These are phyloP conservation scores for Plodia interpunctella DNA, from an alignment of 1,140 invertebrate species.

Conservation along the genomic window DNA sequence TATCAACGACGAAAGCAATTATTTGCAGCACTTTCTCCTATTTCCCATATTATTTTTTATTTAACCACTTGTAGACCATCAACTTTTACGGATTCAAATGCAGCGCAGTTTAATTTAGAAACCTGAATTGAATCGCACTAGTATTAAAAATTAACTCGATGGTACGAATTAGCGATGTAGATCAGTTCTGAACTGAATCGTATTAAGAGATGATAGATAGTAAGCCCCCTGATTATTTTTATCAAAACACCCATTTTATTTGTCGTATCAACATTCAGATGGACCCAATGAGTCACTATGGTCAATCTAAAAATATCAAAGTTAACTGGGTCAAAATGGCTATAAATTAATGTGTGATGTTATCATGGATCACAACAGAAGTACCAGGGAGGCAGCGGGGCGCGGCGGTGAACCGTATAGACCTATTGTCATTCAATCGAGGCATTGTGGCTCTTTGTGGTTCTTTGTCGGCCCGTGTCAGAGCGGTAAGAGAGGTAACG, in stretches of 20 bases:
- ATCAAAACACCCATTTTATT: background rate
- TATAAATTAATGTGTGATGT: slow-evolving; percentile 13
- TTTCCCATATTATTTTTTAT: too few relatives aligned
- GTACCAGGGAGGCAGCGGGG: slow-evolving; percentile 10
- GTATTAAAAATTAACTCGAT: too few relatives aligned
- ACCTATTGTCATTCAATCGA: slow-evolving; percentile 12
- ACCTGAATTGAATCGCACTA: too few relatives aligned
- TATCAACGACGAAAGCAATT: too few relatives aligned
- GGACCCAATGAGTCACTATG: slow-evolving; percentile 2
- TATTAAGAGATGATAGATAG: too few relatives aligned
- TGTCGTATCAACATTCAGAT: background rate
- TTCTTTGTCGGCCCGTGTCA: slow-evolving; percentile 9
- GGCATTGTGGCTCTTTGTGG: background rate
- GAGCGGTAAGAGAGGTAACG: background rate
- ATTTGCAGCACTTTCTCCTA: too few relatives aligned
- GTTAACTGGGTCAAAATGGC: slow-evolving; percentile 9
- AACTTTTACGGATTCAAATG: too few relatives aligned
- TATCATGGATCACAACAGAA: slow-evolving; percentile 2
- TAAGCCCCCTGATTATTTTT: background rate
- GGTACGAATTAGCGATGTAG: too few relatives aligned
- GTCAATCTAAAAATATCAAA: slow-evolving; percentile 11
- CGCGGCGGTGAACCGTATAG: slow-evolving; percentile 6
- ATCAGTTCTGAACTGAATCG: too few relatives aligned
- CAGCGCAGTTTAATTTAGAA: too few relatives aligned
- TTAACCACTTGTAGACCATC: too few relatives aligned